Evolutionary conservation across 2,113 vertebrate genomes (phyloP).

Genomic region (Brachypteracias leptosomus): DNA sequence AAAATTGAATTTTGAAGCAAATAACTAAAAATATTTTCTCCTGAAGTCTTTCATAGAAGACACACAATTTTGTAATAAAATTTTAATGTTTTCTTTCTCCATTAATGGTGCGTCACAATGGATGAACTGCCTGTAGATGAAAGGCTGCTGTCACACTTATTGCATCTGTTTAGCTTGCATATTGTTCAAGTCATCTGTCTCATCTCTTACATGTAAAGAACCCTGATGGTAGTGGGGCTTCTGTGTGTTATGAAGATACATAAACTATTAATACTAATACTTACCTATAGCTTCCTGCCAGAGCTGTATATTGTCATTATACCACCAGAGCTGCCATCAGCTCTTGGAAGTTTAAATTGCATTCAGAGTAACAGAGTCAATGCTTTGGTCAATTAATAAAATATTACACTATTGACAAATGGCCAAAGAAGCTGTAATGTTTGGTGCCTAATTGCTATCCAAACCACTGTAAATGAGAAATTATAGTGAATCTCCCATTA

Average conservation of each 20-base stretch:
- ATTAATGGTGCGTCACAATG: background rate
- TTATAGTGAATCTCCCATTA: background rate
- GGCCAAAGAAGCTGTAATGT: background rate
- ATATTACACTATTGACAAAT: background rate
- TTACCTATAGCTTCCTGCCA: background rate
- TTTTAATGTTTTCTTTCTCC: background rate
- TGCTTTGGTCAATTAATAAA: slow-evolving; percentile 33
- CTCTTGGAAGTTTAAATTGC: background rate
- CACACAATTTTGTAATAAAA: background rate
- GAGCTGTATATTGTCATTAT: background rate
- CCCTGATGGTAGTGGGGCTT: background rate
- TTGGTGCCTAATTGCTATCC: background rate
- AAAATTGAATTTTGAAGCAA: background rate
- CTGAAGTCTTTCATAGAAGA: background rate
- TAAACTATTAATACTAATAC: background rate
- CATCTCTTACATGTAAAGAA: background rate
- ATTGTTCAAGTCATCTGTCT: background rate
- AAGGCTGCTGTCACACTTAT: background rate
- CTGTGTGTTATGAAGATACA: background rate
- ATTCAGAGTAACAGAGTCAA: background rate
- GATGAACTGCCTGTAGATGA: background rate
- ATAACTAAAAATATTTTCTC: background rate
- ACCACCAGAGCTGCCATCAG: background rate
- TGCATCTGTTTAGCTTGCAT: background rate
- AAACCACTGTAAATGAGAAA: background rate